Percentiles rank a stretch among this genome's conserved stretches.
Conservation (phyloP, 1,140 invertebrate species). For the Camponotus vicinus region DNA sequence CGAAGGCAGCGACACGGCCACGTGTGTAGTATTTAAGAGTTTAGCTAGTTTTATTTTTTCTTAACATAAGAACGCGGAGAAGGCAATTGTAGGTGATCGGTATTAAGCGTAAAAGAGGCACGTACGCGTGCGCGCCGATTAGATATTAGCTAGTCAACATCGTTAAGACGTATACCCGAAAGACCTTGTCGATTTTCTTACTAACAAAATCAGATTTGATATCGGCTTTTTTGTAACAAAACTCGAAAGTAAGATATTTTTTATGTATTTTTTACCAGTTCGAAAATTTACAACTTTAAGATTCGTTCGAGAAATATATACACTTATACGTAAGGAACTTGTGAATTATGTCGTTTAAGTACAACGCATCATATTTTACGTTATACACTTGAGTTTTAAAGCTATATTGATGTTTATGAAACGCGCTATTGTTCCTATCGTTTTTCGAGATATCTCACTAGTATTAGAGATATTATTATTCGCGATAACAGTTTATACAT, state of each 20-base stretch:
- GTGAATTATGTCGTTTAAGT: constrained; percentile 20
- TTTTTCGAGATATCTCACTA: constrained; percentile 59
- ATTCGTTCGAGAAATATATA: neutral
- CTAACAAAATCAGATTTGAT: constrained; percentile 58
- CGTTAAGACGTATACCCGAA: constrained; percentile 29
- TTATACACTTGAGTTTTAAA: constrained; percentile 60
- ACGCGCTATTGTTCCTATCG: constrained; percentile 74
- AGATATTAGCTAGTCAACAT: constrained; percentile 76
- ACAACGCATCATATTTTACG: constrained; percentile 39
- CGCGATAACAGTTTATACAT: constrained; percentile 12
- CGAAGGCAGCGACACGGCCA: constrained; percentile 18
- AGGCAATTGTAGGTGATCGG: constrained; percentile 67
- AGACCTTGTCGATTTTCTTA: constrained; percentile 44
- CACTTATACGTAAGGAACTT: neutral
- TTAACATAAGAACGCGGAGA: constrained; percentile 55
- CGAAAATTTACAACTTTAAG: constrained; percentile 18
- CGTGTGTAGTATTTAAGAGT: constrained; percentile 56
- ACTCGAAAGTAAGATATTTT: constrained; percentile 47
- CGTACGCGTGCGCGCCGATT: constrained; percentile 59
- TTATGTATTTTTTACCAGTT: constrained; percentile 24
- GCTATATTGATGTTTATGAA: constrained; percentile 62
- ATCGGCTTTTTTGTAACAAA: constrained; percentile 11
- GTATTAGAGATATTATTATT: constrained; percentile 43
- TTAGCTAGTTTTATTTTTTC: constrained; percentile 70
- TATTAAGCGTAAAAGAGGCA: constrained; percentile 58